phyloP scores from a whole-genome alignment of 2,113 vertebrate species.

The Colius striatus region DNA sequence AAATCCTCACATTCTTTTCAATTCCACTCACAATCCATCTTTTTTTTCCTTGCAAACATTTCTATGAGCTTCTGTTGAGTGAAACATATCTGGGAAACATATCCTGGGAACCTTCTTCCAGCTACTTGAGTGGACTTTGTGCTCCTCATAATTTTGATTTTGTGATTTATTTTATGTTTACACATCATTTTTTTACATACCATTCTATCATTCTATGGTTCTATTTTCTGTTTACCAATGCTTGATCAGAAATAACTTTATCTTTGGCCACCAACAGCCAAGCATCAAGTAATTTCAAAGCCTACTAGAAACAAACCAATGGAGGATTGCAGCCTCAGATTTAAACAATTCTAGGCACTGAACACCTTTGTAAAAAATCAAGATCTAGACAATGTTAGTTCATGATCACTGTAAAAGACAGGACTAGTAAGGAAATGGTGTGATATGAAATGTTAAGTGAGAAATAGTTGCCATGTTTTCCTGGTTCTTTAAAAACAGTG shows the following conservation, averaged over 20 bases:
- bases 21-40: not conserved
- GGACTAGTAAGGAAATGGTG: not conserved
- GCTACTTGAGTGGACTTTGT: not conserved
- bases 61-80: slow-evolving; percentile 26
- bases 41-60: not conserved
- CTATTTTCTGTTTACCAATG: not conserved
- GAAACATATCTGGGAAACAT: not conserved
- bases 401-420: not conserved
- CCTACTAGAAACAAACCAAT: not conserved
- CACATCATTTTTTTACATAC: too few species aligned
- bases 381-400: not conserved
- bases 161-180: not conserved
- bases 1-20: slow-evolving; percentile 43
- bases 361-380: not conserved
- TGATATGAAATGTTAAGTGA: not conserved
- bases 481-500: not conserved
- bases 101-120: not conserved
- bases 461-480: not conserved
- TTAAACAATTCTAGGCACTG: not conserved
- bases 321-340: not conserved
- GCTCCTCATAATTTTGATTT: not conserved
- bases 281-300: not conserved
- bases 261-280: not conserved
- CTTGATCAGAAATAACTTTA: not conserved
- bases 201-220: not conserved